Evolutionary conservation across 2,888 invertebrate genomes (phyloP), one percentile per base, ranked within the genome.

Genomic region (Lithophane socia): DNA sequence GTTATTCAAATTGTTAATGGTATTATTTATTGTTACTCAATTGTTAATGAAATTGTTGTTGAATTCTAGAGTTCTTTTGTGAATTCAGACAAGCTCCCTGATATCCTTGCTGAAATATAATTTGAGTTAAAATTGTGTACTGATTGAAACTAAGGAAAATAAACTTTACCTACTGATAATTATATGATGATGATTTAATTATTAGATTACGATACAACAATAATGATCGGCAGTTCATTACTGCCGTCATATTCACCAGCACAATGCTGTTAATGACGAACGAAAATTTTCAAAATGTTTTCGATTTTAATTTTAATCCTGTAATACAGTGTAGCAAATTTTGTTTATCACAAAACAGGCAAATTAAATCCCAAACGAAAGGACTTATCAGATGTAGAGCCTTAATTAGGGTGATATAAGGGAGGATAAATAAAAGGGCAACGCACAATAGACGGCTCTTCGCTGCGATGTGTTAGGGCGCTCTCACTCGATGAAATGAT

Each of bases 401-500:
- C 75, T 82, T 88, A 83, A 87, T 88, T 86, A 87, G 69, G 58
- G 42, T 49, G 61, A 73, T 81, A 73, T 73, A 80, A 79, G 70
- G 64, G 73, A 65, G 74, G 74, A 72, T 77, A 89, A 88, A 88
- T 88, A 88, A 89, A 86, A 85, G 85, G 84, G 78, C 82, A 77
- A 79, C 80, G 74, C 80, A 87, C 88, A 87, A 88, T 86, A 88
- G 77, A 82, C 79, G 79, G 83, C 83, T 89, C 78, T 83, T 78
- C 73, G 80, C 73, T 80, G 79, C 85, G 87, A 81, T 89, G 87
- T 87, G 88, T 89, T 87, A 82, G 85, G 88, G 85, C 86, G 86
- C 88, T 90, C 87, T 87, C 86, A 91, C 91, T 93, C 93, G 92
- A 94, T 94, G 92, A 94, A 93, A 94, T 95, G 94, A 96, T 94